Evolutionary conservation across 2,888 invertebrate species (phyloP).

Genomic region (Fabriciana adippe): DNA sequence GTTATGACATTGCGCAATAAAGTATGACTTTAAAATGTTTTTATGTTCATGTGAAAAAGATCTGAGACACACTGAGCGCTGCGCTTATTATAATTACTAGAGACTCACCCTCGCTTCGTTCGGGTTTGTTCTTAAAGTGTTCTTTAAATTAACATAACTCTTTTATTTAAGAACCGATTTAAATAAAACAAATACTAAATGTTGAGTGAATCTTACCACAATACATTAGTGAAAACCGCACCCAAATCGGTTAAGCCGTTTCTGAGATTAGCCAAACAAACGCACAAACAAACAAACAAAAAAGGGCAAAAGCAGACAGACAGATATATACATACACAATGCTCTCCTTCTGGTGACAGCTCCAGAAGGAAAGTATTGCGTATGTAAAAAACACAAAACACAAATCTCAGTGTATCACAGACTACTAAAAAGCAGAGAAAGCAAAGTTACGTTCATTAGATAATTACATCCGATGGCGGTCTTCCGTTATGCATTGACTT

Average conservation of each 20-base stretch:
- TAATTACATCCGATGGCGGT: slow-evolving; percentile 29
- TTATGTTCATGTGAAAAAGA: slow-evolving; percentile 15
- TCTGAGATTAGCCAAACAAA: too few relatives aligned
- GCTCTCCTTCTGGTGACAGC: background rate
- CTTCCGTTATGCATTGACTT: slow-evolving; percentile 12
- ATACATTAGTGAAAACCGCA: too few relatives aligned
- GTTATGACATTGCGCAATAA: slow-evolving; percentile 18
- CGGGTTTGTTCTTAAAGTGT: too few relatives aligned
- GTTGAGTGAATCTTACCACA: background rate
- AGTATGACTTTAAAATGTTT: slow-evolving; percentile 8
- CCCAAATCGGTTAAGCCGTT: too few relatives aligned
- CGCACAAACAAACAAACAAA: too few relatives aligned
- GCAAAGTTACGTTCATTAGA: slow-evolving; percentile 25
- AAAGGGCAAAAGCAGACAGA: too few relatives aligned
- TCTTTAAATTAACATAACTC: too few relatives aligned
- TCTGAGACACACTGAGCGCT: slow-evolving; percentile 22
- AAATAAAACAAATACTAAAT: background rate
- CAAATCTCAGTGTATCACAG: slow-evolving; percentile 14
- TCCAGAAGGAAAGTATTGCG: too few relatives aligned
- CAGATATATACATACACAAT: too few relatives aligned
- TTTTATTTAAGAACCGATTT: background rate
- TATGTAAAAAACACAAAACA: background rate
- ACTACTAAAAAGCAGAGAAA: slow-evolving; percentile 21
- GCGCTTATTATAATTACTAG: background rate
- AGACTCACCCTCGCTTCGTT: too few relatives aligned